Evolutionary conservation across 2,797 vertebrate genomes (phyloP).

Genomic region (Enteromius viviparus): DNA sequence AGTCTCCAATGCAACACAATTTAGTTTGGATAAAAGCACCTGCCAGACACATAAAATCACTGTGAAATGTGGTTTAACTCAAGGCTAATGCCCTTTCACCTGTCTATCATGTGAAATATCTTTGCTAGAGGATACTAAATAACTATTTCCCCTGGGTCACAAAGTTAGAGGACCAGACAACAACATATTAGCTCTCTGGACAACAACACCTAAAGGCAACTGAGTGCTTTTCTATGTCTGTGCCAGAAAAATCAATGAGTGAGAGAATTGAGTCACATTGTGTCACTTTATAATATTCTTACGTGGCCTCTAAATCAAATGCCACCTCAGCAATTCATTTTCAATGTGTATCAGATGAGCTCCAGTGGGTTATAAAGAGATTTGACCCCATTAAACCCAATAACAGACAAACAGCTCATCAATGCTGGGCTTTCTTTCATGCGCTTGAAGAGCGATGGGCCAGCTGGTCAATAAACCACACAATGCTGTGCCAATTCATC

Average conservation of each 20-base stretch:
- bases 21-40: constrained; percentile 9
- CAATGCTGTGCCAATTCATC: constrained; percentile 69
- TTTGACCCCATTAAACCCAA: constrained; percentile 52
- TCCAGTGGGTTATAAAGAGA: constrained; percentile 52
- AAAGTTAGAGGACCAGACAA: constrained; percentile 26
- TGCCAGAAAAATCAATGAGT: constrained; percentile 50
- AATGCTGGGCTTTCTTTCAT: constrained; percentile 52
- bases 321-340: constrained; percentile 32
- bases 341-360: constrained; percentile 49
- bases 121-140: constrained; percentile 44
- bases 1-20: not conserved
- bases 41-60: not conserved
- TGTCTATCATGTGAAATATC: constrained; percentile 64
- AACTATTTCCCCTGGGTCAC: constrained; percentile 47
- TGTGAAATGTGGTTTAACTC: constrained; percentile 43
- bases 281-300: constrained; percentile 44
- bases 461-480: constrained; percentile 57
- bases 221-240: constrained; percentile 27
- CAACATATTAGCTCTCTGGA: constrained; percentile 34
- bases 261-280: constrained; percentile 31
- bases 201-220: constrained; percentile 25
- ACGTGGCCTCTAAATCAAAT: constrained; percentile 29
- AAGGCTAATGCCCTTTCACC: constrained; percentile 42
- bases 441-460: constrained; percentile 39
- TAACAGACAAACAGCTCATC: constrained; percentile 61